phyloP scores from a whole-genome alignment of 2,113 vertebrate genomes.

The Corythornis vintsioides region DNA sequence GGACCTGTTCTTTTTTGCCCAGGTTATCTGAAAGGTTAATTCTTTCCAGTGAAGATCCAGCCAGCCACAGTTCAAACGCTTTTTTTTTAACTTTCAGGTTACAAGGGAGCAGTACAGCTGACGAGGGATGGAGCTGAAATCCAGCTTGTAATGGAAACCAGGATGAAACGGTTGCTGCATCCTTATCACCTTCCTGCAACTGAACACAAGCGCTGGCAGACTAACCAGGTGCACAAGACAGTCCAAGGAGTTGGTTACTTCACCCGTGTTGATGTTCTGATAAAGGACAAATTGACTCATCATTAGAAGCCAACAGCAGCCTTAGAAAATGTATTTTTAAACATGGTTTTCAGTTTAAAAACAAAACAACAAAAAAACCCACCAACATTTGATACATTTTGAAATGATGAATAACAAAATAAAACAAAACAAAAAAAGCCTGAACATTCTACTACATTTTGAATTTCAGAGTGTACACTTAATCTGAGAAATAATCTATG shows the following conservation, averaged over 20 bases:
- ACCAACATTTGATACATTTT: background rate
- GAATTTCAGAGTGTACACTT: slow-evolving; percentile 35
- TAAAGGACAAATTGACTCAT: slow-evolving; percentile 41
- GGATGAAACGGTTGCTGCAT: slow-evolving; percentile 42
- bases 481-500: slow-evolving; percentile 20
- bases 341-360: background rate
- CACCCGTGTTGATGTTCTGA: slow-evolving; percentile 59
- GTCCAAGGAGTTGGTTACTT: slow-evolving; percentile 24
- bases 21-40: slow-evolving; percentile 17
- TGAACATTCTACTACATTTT: background rate
- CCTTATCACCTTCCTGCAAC: slow-evolving; percentile 60
- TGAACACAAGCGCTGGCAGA: background rate
- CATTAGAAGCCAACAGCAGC: slow-evolving; percentile 10
- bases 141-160: slow-evolving; percentile 31
- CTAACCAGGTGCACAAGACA: background rate
- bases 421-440: background rate
- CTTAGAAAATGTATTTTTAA: slow-evolving; percentile 23
- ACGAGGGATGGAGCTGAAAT: slow-evolving; percentile 26
- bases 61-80: background rate
- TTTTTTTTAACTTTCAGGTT: background rate
- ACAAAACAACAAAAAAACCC: background rate
- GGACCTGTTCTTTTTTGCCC: background rate
- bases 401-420: background rate
- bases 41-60: background rate
- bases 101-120: background rate